A percentile compares a stretch with the other conserved stretches of the same genome.
Evolutionary conservation across 2,113 vertebrate species (phyloP).

Genomic region (Candoia aspera): DNA sequence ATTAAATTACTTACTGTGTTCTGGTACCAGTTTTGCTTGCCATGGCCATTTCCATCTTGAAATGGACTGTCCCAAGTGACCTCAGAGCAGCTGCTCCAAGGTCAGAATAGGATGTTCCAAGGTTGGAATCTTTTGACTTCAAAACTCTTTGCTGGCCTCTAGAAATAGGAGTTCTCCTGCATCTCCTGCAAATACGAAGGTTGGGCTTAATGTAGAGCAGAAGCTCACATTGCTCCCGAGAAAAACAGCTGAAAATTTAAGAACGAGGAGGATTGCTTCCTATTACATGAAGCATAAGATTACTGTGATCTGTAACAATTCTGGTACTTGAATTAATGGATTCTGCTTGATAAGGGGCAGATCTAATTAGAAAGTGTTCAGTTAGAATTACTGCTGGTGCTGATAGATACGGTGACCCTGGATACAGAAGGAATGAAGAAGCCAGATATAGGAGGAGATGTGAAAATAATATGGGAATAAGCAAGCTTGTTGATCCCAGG

Average conservation of each 20-base stretch:
- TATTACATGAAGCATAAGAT: background rate
- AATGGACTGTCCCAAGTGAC: background rate
- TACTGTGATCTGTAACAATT: background rate
- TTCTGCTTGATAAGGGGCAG: background rate
- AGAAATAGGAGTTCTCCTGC: background rate
- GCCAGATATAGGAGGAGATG: background rate
- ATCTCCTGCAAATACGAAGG: background rate
- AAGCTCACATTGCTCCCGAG: background rate
- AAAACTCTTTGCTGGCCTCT: background rate
- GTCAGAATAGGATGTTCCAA: background rate
- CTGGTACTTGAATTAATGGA: background rate
- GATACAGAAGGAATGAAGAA: no score
- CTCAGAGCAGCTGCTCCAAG: background rate
- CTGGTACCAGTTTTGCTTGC: no score
- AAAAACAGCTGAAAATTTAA: background rate
- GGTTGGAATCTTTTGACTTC: background rate
- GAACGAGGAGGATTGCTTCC: background rate
- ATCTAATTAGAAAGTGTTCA: background rate
- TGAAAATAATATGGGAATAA: background rate
- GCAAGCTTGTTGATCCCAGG: background rate
- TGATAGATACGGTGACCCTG: no score
- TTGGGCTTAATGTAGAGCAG: background rate
- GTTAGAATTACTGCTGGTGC: background rate
- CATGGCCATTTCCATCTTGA: background rate
- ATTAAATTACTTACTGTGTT: no score